Conservation (phyloP, 2,888 invertebrate genomes). For the Volucella inflata region DNA sequence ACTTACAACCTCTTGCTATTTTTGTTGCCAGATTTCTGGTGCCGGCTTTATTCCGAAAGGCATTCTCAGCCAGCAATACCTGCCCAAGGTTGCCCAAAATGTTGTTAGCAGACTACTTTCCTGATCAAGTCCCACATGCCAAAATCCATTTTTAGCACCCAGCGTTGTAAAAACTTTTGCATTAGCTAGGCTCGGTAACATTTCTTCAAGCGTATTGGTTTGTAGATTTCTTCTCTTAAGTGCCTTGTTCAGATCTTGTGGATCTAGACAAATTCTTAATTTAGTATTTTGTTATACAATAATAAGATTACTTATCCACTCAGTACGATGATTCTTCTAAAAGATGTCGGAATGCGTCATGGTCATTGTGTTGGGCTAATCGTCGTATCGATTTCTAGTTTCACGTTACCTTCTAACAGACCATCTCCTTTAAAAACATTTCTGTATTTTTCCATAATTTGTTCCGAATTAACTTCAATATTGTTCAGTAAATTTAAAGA, state of each 20-base stretch:
- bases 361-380: slow-evolving; percentile 6
- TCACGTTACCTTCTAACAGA: background rate
- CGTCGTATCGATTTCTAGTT: slow-evolving; percentile 12
- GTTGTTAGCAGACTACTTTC: slow-evolving; percentile 79
- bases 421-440: slow-evolving; percentile 15
- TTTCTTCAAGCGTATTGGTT: slow-evolving; percentile 50
- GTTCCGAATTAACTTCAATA: slow-evolving; percentile 17
- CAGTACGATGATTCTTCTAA: slow-evolving; percentile 27
- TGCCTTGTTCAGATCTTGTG: slow-evolving; percentile 38
- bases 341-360: slow-evolving; percentile 10
- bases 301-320: slow-evolving; percentile 40
- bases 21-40: slow-evolving; percentile 1
- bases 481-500: slow-evolving; percentile 19
- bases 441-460: slow-evolving; percentile 20
- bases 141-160: slow-evolving; percentile 54
- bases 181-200: slow-evolving; percentile 16
- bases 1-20: background rate
- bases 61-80: slow-evolving; percentile 57
- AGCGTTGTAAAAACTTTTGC: too few species aligned
- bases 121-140: slow-evolving; percentile 74
- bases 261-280: slow-evolving; percentile 35
- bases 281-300: slow-evolving; percentile 38
- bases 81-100: slow-evolving; percentile 74
- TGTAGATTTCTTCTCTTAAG: slow-evolving; percentile 38
- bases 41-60: slow-evolving; percentile 26